phyloP scores from a whole-genome alignment of 1,140 invertebrate species.

The Brachionus rotundiformis region DNA sequence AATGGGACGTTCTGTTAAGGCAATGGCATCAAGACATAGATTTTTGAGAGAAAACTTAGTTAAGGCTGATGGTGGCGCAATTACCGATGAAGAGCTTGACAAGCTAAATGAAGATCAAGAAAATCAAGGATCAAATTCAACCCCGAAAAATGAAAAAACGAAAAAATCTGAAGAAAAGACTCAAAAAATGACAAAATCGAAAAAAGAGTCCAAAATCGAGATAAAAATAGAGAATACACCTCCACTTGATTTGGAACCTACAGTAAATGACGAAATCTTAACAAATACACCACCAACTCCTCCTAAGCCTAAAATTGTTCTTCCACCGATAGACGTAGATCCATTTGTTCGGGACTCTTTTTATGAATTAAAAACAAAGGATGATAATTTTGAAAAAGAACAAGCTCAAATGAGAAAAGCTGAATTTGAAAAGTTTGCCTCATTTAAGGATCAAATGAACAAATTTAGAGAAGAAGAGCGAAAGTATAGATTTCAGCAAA shows the following conservation, averaged over 20 bases:
- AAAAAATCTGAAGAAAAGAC: slow-evolving; percentile 1
- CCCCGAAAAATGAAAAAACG: neutral
- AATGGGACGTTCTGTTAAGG: slow-evolving; percentile 62
- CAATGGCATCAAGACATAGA: slow-evolving; percentile 59
- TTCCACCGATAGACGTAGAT: slow-evolving; percentile 59
- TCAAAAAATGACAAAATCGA: neutral
- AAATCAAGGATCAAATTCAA: slow-evolving; percentile 55
- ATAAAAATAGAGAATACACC: neutral
- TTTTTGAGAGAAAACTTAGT: slow-evolving; percentile 61
- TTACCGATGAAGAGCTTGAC: slow-evolving; percentile 53
- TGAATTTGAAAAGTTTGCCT: slow-evolving; percentile 15
- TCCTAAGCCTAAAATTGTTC: slow-evolving; percentile 58
- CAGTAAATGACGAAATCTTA: slow-evolving; percentile 55
- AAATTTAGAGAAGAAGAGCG: slow-evolving; percentile 26
- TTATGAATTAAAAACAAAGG: neutral
- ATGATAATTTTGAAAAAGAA: slow-evolving; percentile 32
- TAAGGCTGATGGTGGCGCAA: slow-evolving; percentile 54
- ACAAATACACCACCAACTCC: slow-evolving; percentile 58
- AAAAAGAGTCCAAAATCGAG: slow-evolving; percentile 1
- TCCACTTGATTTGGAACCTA: neutral
- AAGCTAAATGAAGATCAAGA: slow-evolving; percentile 54
- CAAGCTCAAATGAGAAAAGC: slow-evolving; percentile 1
- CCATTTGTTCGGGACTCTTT: slow-evolving; percentile 56
- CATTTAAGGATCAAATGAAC: slow-evolving; percentile 28
- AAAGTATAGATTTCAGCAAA: slow-evolving; percentile 44